Percentiles rank a stretch among this genome's conserved stretches.
Evolutionary conservation across 2,888 invertebrate species (phyloP).

Genomic region (Tenthredo distinguenda): DNA sequence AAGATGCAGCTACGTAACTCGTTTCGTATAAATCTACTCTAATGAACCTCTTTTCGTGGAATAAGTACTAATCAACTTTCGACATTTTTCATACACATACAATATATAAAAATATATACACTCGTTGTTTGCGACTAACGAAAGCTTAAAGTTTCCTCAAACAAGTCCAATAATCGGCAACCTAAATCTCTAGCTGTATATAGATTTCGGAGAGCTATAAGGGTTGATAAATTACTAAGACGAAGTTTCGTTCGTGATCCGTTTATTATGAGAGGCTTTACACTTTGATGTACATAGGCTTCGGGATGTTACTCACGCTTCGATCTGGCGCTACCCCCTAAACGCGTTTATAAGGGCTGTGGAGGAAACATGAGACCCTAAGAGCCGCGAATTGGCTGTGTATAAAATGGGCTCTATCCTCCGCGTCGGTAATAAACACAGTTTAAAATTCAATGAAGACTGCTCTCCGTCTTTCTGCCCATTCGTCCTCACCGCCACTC

Average conservation of each 20-base stretch:
- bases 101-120: too few relatives aligned
- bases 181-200: not conserved
- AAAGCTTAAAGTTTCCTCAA: not conserved
- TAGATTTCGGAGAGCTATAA: not conserved
- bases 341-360: slow-evolving; percentile 15
- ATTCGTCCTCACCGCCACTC: not conserved
- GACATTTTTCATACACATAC: not conserved
- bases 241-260: slow-evolving; percentile 6
- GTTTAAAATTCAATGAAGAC: slow-evolving; percentile 43
- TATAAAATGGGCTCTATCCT: slow-evolving; percentile 1
- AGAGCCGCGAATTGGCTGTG: slow-evolving; percentile 19
- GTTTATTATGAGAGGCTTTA: slow-evolving; percentile 25
- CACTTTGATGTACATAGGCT: slow-evolving; percentile 14
- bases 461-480: not conserved
- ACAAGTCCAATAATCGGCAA: not conserved
- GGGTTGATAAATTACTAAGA: slow-evolving; percentile 19
- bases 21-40: not conserved
- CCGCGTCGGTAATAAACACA: not conserved
- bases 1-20: not conserved
- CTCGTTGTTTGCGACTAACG: not conserved
- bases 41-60: not conserved
- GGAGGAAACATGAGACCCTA: slow-evolving; percentile 10
- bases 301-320: slow-evolving; percentile 8
- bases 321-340: slow-evolving; percentile 7
- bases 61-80: not conserved